Base-by-base conservation (phyloP, 2,888 invertebrate genomes). In the Eilema caniola region DNA sequence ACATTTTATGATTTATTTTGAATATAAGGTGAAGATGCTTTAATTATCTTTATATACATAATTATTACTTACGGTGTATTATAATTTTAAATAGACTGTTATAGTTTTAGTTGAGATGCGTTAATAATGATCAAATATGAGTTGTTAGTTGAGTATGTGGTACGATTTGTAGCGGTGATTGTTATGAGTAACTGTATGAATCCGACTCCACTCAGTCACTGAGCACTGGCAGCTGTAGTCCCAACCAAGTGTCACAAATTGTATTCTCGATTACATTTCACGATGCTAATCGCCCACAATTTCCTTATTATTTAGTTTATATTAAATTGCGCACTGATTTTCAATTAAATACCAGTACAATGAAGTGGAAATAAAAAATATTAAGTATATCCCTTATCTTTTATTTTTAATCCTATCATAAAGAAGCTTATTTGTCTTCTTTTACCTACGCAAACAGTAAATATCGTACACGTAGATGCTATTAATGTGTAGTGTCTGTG, bases 1-100 rank as follows among this genome's bases (percentile, higher is more conserved):
- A 92, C 90, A 91, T 83, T 92, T 86, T 91, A 93, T 92, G 91
- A 93, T 93, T 93, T 94, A 94, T 93, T 92, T 94, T 91, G 93
- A 95, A 86, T 92, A 84, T 95, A 94, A 94, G 95, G 94, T 94
- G 93, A 90, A 93, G 93, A 95, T 94, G 95, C 95, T 95, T 95
- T 95, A 95, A 95, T 95, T 95, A 95, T 94, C 93, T 92, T 83
- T 93, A 92, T 92, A 93, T 90, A 88, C 82, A 90, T 92, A 89
- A 89, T 92, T 90, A 91, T 93, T 92, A 90, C 88, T 91, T 92
- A 92, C 91, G 91, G 90, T 93, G 93, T 95, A 95, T 92, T 93
- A 94, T 94, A 93, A 93, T 94, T 95, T 92, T 93, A 91, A 93
- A 95, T 93, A 94, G 95, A 95, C 95, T 95, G 95, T 95, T 95